Base-by-base conservation (phyloP, 2,113 vertebrate genomes). In the Bostrychus sinensis region DNA sequence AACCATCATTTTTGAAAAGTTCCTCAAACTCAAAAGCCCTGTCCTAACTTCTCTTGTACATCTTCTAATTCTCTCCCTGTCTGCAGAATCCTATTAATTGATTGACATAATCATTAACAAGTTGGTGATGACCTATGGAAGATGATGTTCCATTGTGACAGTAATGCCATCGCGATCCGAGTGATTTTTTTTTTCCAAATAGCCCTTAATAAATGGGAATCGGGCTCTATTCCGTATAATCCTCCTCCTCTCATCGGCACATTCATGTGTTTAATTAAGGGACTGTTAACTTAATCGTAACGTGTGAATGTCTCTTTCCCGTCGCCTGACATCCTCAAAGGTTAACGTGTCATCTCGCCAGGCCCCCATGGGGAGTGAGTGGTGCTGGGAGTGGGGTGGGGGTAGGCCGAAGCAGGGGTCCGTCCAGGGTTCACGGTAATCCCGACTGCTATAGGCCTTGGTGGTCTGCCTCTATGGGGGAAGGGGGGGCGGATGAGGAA, bases 301-400 rank as follows among this genome's bases (percentile, higher is more conserved):
- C 63, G 86, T 89, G 89, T 83, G 83, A 90, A 86, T 74, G 58
- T 73, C 74, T 85, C 66, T 79, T 53, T 75, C 72, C 79, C 68
- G 41, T 84, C 80, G 75, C 77, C 83, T 84, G 88, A 87, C 86
- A 89, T 83, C 81, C 89, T 85, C 80, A 89, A 90, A 92, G 89
- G 88, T 91, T 85, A 89, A 85, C 51, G 73, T 89, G 85, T 87
- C 86, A 82, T 82, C 41, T 42, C 81, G 5, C 19, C 5, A 45
- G 63, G 39, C 57, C n/a, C 86, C 87, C 87, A 62, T 76, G 69
- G 80, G 80, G 80, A 69, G 81, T 63, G 37, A 60, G 12, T 79
- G 62, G 74, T 78, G 78, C 62, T 64, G 77, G 72, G n/a, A n/a
- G n/a, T 70, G 13, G 4, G 45, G 74, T 46, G 68, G 59, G 73